Evolutionary conservation across 2,797 vertebrate genomes (phyloP).

Genomic region (Sebastes taczanowskii): DNA sequence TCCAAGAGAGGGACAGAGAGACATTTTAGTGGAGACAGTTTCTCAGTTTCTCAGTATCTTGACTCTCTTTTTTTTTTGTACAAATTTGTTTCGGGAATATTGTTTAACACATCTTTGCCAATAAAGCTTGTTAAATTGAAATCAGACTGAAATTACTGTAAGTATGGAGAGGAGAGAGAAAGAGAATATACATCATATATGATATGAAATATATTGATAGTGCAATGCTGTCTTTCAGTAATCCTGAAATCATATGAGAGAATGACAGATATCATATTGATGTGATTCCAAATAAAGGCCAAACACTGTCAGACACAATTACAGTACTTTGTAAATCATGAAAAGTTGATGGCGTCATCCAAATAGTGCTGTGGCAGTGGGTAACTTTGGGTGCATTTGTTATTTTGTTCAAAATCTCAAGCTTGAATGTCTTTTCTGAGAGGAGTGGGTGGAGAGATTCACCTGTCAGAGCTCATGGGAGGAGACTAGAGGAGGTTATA

Average conservation of each 20-base stretch:
- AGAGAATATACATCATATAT: not conserved
- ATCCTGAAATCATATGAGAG: not conserved
- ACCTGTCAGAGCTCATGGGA: not conserved
- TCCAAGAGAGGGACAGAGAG: not conserved
- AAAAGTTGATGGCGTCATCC: too few species aligned
- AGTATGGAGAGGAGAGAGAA: not conserved
- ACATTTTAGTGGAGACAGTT: not conserved
- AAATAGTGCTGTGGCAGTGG: too few species aligned
- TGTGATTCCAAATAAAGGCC: not conserved
- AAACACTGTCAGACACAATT: not conserved
- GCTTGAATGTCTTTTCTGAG: too few species aligned
- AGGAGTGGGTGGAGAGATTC: too few species aligned
- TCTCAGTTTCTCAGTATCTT: not conserved
- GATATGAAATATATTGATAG: not conserved
- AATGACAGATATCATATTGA: accelerated
- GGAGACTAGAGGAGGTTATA: not conserved
- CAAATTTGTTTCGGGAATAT: not conserved
- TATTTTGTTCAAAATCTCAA: too few species aligned
- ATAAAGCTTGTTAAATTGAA: not conserved
- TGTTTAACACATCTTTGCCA: not conserved
- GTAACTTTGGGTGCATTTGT: too few species aligned
- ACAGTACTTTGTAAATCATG: not conserved
- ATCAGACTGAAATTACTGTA: not conserved
- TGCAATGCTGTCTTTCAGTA: not conserved
- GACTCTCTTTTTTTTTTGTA: not conserved